These are phyloP conservation scores for Andrena bucephala DNA, from an alignment of 2,888 invertebrate species.

Conservation along the genomic window DNA sequence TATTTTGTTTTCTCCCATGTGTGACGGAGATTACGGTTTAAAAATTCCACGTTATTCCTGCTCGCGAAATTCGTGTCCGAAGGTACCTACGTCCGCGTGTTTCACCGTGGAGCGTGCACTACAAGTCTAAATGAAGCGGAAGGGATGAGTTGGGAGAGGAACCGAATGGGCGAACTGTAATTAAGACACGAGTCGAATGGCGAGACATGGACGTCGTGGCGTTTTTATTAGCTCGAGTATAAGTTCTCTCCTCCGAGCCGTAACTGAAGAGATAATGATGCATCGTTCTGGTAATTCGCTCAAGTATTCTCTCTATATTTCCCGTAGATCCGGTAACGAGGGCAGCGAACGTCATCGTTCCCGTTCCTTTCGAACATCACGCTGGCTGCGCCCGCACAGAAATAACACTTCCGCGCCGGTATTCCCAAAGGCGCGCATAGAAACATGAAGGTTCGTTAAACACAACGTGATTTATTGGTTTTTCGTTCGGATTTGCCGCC, in stretches of 20 bases:
- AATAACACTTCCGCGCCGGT: conserved; percentile 64
- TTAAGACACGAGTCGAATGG: background rate
- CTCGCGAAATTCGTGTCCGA: too few species aligned
- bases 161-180: too few species aligned
- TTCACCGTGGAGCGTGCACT: too few species aligned
- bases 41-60: too few species aligned
- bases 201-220: background rate
- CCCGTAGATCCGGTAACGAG: conserved; percentile 38
- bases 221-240: conserved; percentile 13
- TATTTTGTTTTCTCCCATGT: background rate
- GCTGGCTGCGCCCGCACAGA: conserved; percentile 46
- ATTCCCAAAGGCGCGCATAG: conserved; percentile 67
- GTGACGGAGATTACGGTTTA: background rate
- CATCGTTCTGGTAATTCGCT: conserved; percentile 34
- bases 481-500: conserved; percentile 60
- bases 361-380: conserved; percentile 42
- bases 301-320: conserved; percentile 29
- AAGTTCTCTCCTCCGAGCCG: background rate
- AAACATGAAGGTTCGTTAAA: conserved; percentile 71
- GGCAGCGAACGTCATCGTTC: conserved; percentile 37
- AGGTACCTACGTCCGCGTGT: too few species aligned
- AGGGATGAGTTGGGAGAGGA: too few species aligned
- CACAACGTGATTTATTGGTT: conserved; percentile 71
- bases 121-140: too few species aligned
- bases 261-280: conserved; percentile 20